Percentiles rank a stretch among this genome's conserved stretches.
Evolutionary conservation across 2,888 invertebrate genomes (phyloP).

Genomic region (Lycophotia porphyrea): DNA sequence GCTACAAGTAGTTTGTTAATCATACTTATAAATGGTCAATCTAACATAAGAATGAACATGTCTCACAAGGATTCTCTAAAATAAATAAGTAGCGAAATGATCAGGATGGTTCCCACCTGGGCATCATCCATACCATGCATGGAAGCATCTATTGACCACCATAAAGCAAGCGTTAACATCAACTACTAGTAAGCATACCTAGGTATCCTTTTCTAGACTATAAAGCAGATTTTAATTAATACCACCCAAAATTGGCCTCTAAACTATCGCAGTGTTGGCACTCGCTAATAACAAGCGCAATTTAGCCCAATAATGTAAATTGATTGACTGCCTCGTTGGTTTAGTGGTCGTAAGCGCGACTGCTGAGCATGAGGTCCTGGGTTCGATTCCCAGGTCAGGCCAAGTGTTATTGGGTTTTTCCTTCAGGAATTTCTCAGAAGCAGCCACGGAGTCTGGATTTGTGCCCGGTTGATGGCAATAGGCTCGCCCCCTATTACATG

Average conservation of each 20-base stretch:
- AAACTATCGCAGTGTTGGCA: constrained; percentile 48
- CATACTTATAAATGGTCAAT: neutral
- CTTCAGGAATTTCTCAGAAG: no score
- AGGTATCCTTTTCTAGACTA: neutral
- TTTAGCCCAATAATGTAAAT: constrained; percentile 59
- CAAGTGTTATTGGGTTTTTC: no score
- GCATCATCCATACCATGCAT: neutral
- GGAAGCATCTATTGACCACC: neutral
- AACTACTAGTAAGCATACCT: neutral
- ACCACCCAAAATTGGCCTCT: neutral
- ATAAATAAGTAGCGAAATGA: neutral
- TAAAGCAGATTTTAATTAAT: constrained; percentile 29
- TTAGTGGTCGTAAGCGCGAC: no score
- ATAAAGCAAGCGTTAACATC: neutral
- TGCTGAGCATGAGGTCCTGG: no score
- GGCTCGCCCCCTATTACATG: no score
- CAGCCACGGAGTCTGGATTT: no score
- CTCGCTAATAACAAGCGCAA: constrained; percentile 47
- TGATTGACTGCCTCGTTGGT: no score
- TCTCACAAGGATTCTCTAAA: neutral
- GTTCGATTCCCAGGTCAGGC: no score
- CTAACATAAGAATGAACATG: neutral
- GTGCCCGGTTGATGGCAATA: no score
- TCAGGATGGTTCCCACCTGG: neutral
- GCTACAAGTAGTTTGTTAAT: neutral